phyloP scores from a whole-genome alignment of 2,888 invertebrate genomes.

The Sialis fuliginosa region DNA sequence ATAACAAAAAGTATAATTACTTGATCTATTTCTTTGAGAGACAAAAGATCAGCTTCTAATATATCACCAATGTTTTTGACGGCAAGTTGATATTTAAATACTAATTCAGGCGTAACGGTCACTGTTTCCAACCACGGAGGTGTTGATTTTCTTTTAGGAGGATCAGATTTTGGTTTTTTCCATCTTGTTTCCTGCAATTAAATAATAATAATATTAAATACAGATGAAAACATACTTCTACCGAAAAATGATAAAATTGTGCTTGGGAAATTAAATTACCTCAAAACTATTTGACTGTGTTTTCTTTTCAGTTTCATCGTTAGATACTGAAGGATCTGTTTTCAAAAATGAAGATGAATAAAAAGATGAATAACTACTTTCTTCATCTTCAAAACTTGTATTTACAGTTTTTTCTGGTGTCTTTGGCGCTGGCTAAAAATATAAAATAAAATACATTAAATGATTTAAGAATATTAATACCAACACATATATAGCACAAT shows the following conservation, averaged over 20 bases:
- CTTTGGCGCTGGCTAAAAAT: constrained; percentile 9
- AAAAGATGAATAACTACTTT: constrained; percentile 48
- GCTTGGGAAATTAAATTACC: constrained; percentile 12
- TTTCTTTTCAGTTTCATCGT: constrained; percentile 20
- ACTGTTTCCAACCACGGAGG: constrained; percentile 54
- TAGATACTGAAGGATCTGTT: constrained; percentile 35
- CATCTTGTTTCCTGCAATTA: constrained; percentile 8
- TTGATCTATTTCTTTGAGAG: constrained; percentile 35
- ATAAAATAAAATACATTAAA: constrained; percentile 1
- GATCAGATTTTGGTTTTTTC: constrained; percentile 27
- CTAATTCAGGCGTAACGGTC: constrained; percentile 42
- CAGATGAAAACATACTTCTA: neutral
- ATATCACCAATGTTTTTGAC: constrained; percentile 38
- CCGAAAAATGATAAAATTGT: neutral
- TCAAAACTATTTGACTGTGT: constrained; percentile 14
- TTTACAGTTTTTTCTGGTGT: constrained; percentile 20
- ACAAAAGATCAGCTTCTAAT: constrained; percentile 38
- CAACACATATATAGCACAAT: neutral
- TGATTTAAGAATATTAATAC: neutral
- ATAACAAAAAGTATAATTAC: constrained; percentile 15
- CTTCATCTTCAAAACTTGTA: constrained; percentile 27
- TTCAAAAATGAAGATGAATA: constrained; percentile 54
- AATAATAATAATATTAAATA: constrained; percentile 1
- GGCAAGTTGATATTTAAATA: constrained; percentile 49
- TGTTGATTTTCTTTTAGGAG: constrained; percentile 27